Conservation (phyloP, 2,888 invertebrate species). For the Rotaria socialis region DNA sequence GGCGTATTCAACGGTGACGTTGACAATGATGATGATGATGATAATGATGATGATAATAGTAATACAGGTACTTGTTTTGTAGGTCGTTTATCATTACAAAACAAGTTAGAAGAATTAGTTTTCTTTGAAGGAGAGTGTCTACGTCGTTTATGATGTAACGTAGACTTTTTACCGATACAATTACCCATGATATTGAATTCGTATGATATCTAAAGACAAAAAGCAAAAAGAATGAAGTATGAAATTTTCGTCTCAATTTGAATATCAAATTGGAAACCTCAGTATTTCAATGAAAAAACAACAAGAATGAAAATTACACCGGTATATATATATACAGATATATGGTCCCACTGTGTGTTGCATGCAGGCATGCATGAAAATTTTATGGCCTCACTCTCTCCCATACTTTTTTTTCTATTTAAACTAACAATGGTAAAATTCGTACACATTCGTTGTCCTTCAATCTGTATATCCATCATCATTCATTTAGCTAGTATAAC, state of each 20-base stretch:
- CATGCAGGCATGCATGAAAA: background rate
- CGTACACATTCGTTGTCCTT: background rate
- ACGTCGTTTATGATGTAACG: background rate
- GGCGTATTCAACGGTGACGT: background rate
- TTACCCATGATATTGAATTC: background rate
- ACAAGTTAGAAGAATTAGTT: background rate
- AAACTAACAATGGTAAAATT: background rate
- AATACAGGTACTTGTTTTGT: background rate
- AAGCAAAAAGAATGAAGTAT: background rate
- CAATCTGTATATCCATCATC: background rate
- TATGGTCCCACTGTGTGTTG: background rate
- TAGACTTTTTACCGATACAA: slow-evolving; percentile 32
- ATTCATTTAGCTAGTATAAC: background rate
- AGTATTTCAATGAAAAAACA: background rate
- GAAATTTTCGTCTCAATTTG: background rate
- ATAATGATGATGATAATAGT: background rate
- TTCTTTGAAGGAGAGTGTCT: background rate
- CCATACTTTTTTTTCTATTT: background rate
- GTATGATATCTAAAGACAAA: background rate
- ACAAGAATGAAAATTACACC: background rate
- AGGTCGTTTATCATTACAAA: background rate
- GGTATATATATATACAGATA: background rate
- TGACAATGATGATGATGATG: background rate
- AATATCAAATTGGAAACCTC: background rate
- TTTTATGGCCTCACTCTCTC: background rate